Evolutionary conservation across 2,113 vertebrate species (phyloP).

Genomic region (Aphyosemion australe): DNA sequence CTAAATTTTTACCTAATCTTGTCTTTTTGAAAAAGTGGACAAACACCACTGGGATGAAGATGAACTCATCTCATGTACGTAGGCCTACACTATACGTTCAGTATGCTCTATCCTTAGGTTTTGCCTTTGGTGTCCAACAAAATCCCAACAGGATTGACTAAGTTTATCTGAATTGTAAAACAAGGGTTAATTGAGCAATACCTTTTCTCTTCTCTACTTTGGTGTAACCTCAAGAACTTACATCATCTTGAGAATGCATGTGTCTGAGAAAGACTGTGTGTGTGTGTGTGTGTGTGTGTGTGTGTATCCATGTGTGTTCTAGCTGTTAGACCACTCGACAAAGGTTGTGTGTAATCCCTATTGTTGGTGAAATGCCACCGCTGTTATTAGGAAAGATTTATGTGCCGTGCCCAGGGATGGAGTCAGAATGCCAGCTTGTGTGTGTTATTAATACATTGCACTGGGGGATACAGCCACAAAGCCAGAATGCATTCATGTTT

Average conservation of each 20-base stretch:
- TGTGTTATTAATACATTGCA: conserved; percentile 65
- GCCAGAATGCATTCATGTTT: conserved; percentile 58
- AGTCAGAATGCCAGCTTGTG: conserved; percentile 69
- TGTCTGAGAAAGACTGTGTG: conserved; percentile 22
- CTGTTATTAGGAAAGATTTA: conserved; percentile 79
- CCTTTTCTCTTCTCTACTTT: conserved; percentile 12
- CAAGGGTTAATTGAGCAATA: background rate
- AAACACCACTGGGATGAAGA: too few species aligned
- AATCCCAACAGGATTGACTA: too few species aligned
- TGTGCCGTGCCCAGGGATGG: conserved; percentile 71
- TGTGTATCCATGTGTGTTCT: conserved; percentile 53
- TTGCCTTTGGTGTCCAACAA: too few species aligned
- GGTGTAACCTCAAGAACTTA: conserved; percentile 30
- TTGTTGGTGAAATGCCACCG: conserved; percentile 79
- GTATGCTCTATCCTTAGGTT: too few species aligned
- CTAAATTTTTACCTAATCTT: too few species aligned
- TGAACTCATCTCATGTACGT: too few species aligned
- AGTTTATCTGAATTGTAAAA: too few species aligned
- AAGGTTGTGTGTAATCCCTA: conserved; percentile 76
- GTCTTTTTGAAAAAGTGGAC: too few species aligned
- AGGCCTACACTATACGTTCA: too few species aligned
- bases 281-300: conserved; percentile 22
- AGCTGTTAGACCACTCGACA: conserved; percentile 61
- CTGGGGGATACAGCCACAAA: conserved; percentile 56
- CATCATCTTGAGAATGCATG: conserved; percentile 23